Percentiles rank a stretch among this genome's conserved stretches.
phyloP scores from a whole-genome alignment of 2,113 vertebrate species.

The Thomomys bottae region DNA sequence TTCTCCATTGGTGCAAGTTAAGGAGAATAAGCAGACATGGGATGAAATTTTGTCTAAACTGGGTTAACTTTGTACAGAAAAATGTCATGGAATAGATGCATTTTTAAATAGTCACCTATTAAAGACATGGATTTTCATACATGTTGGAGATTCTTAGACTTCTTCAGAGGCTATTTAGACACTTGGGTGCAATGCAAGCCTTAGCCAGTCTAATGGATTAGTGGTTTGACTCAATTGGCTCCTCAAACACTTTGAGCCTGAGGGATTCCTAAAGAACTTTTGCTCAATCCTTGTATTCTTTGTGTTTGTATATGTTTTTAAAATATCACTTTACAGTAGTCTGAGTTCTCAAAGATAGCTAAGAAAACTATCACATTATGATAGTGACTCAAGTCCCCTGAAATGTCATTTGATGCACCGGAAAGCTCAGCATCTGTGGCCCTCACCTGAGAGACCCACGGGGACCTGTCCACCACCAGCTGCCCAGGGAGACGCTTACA shows the following conservation, averaged over 20 bases:
- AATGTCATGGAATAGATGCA: not conserved
- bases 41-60: conserved; percentile 12
- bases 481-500: rapidly evolving
- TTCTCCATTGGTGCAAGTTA: not conserved
- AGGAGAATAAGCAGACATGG: not conserved
- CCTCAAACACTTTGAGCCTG: not conserved
- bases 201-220: not conserved
- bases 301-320: not conserved
- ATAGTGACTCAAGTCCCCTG: not conserved
- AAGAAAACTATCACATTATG: not conserved
- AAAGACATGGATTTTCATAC: no score
- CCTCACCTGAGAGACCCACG: not conserved
- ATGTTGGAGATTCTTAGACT: not conserved
- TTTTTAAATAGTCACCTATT: not conserved
- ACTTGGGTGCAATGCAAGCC: not conserved
- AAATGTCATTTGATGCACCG: not conserved
- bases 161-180: not conserved
- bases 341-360: not conserved
- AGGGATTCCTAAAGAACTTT: not conserved
- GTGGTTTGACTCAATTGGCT: not conserved
- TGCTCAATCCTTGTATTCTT: not conserved
- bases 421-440: rapidly evolving
- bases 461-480: not conserved
- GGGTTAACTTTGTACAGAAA: not conserved
- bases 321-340: not conserved